phyloP scores from a whole-genome alignment of 35 echinoderm and acorn worm genomes.

The Ophiothrix spiculata region DNA sequence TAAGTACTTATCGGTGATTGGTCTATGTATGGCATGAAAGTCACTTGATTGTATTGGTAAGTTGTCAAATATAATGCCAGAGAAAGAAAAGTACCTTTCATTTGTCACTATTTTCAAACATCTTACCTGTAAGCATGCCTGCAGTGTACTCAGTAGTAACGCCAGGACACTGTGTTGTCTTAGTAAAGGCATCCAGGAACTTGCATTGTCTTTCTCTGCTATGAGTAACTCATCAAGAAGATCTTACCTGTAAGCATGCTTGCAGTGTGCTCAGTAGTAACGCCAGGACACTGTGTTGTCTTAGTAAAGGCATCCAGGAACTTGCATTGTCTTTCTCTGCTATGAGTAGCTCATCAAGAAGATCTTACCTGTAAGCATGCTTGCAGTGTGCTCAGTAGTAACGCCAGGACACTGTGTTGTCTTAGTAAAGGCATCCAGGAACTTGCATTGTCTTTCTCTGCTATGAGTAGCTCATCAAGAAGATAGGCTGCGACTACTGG shows the following conservation, averaged over 20 bases:
- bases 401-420: constrained; percentile 69
- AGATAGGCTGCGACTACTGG: constrained; percentile 76
- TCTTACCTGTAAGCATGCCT: constrained; percentile 84
- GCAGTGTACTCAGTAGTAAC: constrained; percentile 69
- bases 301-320: constrained; percentile 53
- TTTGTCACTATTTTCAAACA: too few species aligned
- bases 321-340: constrained; percentile 20
- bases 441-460: constrained; percentile 16
- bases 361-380: constrained; percentile 74
- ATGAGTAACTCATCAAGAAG: constrained; percentile 80
- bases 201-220: constrained; percentile 15
- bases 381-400: constrained; percentile 77
- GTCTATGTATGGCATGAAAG: too few species aligned
- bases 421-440: constrained; percentile 62
- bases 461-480: constrained; percentile 78
- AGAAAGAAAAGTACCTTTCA: too few species aligned
- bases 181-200: constrained; percentile 51
- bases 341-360: constrained; percentile 82
- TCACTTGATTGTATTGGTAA: too few species aligned
- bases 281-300: constrained; percentile 75
- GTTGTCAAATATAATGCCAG: too few species aligned
- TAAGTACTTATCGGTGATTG: too few species aligned
- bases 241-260: constrained; percentile 77
- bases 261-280: constrained; percentile 76
- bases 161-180: constrained; percentile 78